A percentile compares a stretch with the other conserved stretches of the same genome.
Evolutionary conservation across 2,888 invertebrate genomes (phyloP).

Genomic region (Leptopterna dolabrata): DNA sequence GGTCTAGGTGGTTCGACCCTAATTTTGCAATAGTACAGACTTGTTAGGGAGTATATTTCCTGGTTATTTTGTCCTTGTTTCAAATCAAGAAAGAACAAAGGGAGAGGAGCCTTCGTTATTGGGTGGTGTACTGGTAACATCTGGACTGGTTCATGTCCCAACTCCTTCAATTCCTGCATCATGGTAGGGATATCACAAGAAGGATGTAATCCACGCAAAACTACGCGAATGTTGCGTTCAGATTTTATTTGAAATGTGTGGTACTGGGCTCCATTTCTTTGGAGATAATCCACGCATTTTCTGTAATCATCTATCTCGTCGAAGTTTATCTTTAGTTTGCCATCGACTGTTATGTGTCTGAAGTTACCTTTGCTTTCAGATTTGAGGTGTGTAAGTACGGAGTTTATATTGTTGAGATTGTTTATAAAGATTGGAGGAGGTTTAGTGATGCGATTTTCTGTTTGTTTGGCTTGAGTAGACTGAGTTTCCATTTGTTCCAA

Average conservation of each 20-base stretch:
- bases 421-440: slow-evolving; percentile 23
- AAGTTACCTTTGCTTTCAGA: background rate
- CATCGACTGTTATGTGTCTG: slow-evolving; percentile 2
- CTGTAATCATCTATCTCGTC: background rate
- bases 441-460: background rate
- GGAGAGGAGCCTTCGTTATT: slow-evolving; percentile 17
- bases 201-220: background rate
- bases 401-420: slow-evolving; percentile 9
- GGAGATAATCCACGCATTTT: background rate
- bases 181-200: background rate
- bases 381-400: background rate
- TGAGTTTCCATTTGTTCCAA: slow-evolving; percentile 16
- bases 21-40: background rate
- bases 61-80: background rate
- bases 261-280: background rate
- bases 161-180: slow-evolving; percentile 11
- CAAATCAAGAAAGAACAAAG: slow-evolving; percentile 34
- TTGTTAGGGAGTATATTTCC: background rate
- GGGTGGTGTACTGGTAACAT: slow-evolving; percentile 26
- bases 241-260: slow-evolving; percentile 8
- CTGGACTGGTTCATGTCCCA: background rate
- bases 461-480: background rate
- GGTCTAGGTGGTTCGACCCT: slow-evolving; percentile 30
- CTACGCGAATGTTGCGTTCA: background rate
- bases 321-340: slow-evolving; percentile 22